A percentile compares a stretch with the other conserved stretches of the same genome.
Evolutionary conservation across 2,113 vertebrate species (phyloP).

Genomic region (Merops nubicus): DNA sequence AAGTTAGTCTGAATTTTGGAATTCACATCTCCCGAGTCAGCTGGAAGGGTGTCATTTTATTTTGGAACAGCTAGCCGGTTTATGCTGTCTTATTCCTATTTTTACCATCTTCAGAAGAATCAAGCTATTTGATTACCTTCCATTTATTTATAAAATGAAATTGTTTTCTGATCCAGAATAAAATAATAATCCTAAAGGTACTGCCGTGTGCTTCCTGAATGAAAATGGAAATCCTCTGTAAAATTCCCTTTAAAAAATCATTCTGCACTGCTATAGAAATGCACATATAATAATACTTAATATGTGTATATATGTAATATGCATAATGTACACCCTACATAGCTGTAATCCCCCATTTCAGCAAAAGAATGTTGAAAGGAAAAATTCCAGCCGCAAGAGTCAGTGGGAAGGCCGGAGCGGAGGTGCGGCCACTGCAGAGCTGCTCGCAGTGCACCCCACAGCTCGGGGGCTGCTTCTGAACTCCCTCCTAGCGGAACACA

Average conservation of each 20-base stretch:
- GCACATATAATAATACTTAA: neutral
- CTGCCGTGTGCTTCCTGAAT: neutral
- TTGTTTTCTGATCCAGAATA: neutral
- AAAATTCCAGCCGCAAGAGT: neutral
- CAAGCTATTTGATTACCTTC: neutral
- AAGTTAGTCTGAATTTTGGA: neutral
- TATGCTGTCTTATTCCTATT: neutral
- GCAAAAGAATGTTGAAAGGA: neutral
- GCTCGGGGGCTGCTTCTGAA: neutral
- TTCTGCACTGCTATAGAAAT: neutral
- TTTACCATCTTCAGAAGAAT: neutral
- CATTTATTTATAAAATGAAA: neutral
- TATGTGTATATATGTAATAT: neutral
- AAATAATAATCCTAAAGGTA: neutral
- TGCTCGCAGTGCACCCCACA: neutral
- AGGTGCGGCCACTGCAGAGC: neutral
- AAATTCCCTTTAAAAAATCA: neutral
- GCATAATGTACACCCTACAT: fast-evolving
- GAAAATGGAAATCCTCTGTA: neutral
- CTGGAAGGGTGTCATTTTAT: neutral
- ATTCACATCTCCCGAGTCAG: neutral
- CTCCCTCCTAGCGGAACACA: neutral
- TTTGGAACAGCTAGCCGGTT: neutral
- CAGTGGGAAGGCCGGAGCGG: neutral
- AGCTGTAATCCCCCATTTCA: neutral